phyloP scores from a whole-genome alignment of 2,888 invertebrate species.

The Hecatera dysodea region DNA sequence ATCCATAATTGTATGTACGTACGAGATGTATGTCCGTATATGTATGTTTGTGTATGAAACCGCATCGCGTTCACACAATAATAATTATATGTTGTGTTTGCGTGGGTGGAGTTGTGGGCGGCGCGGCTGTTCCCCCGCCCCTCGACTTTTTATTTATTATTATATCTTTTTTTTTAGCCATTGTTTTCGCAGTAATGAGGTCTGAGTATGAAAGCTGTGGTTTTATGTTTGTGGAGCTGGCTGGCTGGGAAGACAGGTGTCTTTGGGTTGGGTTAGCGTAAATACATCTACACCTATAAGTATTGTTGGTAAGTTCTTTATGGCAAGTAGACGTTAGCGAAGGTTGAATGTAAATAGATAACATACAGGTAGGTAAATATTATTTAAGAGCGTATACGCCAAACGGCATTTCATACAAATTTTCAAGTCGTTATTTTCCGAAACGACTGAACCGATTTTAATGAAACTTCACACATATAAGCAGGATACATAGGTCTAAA shows the following conservation, averaged over 20 bases:
- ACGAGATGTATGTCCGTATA: conserved; percentile 20
- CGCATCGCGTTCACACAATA: conserved; percentile 69
- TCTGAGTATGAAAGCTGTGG: conserved; percentile 50
- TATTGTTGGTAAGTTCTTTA: background rate
- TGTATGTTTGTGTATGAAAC: conserved; percentile 41
- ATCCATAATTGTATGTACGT: conserved; percentile 32
- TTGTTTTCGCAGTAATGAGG: conserved; percentile 66
- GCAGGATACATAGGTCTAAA: too few relatives aligned
- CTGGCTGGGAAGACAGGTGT: conserved; percentile 32
- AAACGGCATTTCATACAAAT: too few relatives aligned
- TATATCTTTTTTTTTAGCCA: conserved; percentile 65
- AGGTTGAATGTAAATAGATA: conserved; percentile 4
- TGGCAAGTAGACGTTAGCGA: background rate
- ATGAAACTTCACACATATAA: too few relatives aligned
- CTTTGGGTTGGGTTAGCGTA: background rate
- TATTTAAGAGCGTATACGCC: background rate
- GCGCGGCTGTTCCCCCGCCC: conserved; percentile 79
- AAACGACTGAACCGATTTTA: too few relatives aligned
- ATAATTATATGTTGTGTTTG: conserved; percentile 79
- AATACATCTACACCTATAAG: background rate
- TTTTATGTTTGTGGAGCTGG: conserved; percentile 28
- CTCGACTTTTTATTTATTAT: conserved; percentile 74
- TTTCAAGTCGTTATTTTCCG: too few relatives aligned
- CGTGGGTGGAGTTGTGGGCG: conserved; percentile 85
- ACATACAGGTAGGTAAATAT: background rate